Conservation (phyloP, 2,113 vertebrate genomes). For the Microcebus jonahi region DNA sequence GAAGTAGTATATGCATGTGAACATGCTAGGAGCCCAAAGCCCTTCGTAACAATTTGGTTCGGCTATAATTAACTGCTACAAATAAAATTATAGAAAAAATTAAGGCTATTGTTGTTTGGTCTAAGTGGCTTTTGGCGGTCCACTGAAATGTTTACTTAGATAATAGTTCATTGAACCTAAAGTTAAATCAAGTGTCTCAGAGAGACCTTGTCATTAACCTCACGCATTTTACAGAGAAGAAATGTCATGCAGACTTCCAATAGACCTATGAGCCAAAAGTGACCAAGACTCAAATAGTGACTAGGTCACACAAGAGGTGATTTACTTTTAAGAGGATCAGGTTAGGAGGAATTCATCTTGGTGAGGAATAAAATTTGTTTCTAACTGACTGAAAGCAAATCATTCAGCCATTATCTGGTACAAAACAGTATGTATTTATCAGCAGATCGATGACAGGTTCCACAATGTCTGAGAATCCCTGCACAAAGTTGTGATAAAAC, state of each 20-base stretch:
- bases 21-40: neutral
- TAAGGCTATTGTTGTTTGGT: neutral
- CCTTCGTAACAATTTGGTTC: neutral
- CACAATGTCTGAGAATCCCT: neutral
- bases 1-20: neutral
- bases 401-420: neutral
- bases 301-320: neutral
- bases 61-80: neutral
- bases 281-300: neutral
- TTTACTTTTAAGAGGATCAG: neutral
- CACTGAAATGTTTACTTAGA: neutral
- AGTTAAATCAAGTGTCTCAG: neutral
- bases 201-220: neutral
- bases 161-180: neutral
- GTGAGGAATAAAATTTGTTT: neutral
- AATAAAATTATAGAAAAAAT: neutral
- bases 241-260: neutral
- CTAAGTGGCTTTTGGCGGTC: neutral
- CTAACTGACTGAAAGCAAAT: neutral
- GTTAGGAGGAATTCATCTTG: neutral
- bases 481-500: neutral
- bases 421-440: neutral
- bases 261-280: neutral
- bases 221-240: neutral
- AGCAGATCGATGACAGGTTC: neutral